Percentiles rank a stretch among this genome's conserved stretches.
Conservation (phyloP, 2,888 invertebrate genomes). For the Carcina quercana region DNA sequence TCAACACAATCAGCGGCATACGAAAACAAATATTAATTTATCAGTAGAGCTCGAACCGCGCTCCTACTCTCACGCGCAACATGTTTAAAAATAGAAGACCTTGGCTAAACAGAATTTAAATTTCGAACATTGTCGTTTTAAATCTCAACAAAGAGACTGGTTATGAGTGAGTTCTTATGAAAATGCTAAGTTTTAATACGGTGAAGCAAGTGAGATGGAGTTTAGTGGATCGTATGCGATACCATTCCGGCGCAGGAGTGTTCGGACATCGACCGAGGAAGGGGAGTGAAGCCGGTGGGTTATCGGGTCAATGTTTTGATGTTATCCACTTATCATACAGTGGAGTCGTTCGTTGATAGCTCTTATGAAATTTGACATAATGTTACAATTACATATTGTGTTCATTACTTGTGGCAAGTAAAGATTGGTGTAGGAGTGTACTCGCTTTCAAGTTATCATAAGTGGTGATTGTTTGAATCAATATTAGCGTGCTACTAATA, state of each 20-base stretch:
- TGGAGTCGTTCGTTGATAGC: too few relatives aligned
- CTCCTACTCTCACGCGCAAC: slow-evolving; percentile 44
- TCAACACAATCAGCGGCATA: slow-evolving; percentile 20
- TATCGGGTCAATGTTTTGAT: slow-evolving; percentile 11
- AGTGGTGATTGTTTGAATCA: too few relatives aligned
- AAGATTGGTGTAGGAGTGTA: too few relatives aligned
- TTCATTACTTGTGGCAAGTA: too few relatives aligned
- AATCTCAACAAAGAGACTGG: neutral
- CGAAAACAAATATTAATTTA: too few relatives aligned
- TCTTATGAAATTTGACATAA: too few relatives aligned
- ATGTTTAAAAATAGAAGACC: slow-evolving; percentile 30
- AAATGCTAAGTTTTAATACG: slow-evolving; percentile 44
- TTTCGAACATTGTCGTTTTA: slow-evolving; percentile 1
- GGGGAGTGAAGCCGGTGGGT: slow-evolving; percentile 50
- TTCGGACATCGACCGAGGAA: slow-evolving; percentile 73
- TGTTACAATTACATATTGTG: too few relatives aligned
- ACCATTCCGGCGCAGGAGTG: slow-evolving; percentile 74
- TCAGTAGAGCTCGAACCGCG: slow-evolving; percentile 32
- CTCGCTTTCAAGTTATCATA: too few relatives aligned
- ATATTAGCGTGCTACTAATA: too few relatives aligned
- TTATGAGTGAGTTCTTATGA: slow-evolving; percentile 18
- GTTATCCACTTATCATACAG: too few relatives aligned
- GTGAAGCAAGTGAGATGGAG: slow-evolving; percentile 38
- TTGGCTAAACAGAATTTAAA: slow-evolving; percentile 23
- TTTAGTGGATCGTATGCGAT: slow-evolving; percentile 32